Percentiles rank a stretch among this genome's conserved stretches.
Evolutionary conservation across 2,113 vertebrate genomes (phyloP).

Genomic region (Bambusicola thoracicus): DNA sequence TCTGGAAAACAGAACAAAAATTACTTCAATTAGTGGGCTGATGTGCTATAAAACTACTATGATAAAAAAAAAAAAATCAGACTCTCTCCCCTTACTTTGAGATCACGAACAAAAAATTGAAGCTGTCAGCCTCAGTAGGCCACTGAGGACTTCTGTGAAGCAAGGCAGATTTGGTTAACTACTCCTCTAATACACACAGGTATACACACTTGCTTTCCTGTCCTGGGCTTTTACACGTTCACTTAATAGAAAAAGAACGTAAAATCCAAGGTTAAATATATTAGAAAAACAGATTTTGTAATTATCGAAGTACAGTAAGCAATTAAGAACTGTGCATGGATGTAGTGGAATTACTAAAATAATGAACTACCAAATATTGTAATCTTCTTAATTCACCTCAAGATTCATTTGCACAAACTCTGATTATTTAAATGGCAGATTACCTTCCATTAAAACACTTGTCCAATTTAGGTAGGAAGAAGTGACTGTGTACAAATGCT

Average conservation of each 20-base stretch:
- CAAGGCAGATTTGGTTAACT: background rate
- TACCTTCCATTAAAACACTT: background rate
- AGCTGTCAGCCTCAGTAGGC: background rate
- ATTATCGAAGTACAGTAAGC: background rate
- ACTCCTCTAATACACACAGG: background rate
- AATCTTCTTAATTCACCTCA: constrained; percentile 45
- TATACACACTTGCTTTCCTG: background rate
- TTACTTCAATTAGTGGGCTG: background rate
- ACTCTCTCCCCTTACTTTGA: background rate
- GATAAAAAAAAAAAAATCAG: background rate
- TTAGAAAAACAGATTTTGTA: background rate
- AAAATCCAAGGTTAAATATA: background rate
- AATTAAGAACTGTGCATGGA: background rate
- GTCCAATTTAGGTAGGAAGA: background rate
- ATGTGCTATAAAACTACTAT: background rate
- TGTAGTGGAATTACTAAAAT: constrained; percentile 24
- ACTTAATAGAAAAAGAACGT: background rate
- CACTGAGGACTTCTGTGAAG: background rate
- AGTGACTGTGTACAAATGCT: background rate
- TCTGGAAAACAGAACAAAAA: constrained; percentile 31
- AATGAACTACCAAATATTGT: constrained; percentile 1
- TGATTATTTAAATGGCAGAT: constrained; percentile 2
- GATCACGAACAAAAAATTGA: background rate
- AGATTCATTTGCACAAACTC: constrained; percentile 18
- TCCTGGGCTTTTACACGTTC: background rate